Evolutionary conservation across 2,888 invertebrate species (phyloP).

Genomic region (Aphodius sticticus): DNA sequence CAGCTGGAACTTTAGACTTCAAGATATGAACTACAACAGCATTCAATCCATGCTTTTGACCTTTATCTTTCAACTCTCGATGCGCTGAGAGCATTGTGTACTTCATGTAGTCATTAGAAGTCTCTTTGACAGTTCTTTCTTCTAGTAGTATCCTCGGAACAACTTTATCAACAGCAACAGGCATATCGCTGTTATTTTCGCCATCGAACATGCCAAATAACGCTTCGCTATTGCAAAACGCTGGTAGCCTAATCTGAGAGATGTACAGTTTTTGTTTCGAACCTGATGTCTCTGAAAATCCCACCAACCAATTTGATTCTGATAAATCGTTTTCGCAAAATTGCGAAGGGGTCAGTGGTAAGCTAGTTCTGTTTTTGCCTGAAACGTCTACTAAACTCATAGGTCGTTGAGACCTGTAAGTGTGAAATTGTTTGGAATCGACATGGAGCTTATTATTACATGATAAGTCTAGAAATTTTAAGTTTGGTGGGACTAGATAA

Average conservation of each 20-base stretch:
- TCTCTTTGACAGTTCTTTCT: conserved; percentile 83
- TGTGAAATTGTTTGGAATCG: conserved; percentile 82
- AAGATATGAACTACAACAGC: conserved; percentile 78
- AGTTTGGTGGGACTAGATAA: conserved; percentile 78
- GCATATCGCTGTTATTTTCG: conserved; percentile 74
- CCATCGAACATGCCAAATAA: conserved; percentile 86
- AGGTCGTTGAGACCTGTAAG: conserved; percentile 80
- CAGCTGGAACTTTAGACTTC: conserved; percentile 65
- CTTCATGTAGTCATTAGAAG: conserved; percentile 82
- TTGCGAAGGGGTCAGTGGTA: conserved; percentile 66
- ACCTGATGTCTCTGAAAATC: conserved; percentile 87
- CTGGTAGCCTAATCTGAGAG: conserved; percentile 78
- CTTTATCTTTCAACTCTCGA: conserved; percentile 76
- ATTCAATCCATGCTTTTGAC: conserved; percentile 76
- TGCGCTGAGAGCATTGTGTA: conserved; percentile 84
- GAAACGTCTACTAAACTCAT: conserved; percentile 87
- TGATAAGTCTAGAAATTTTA: conserved; percentile 85
- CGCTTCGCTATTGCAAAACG: conserved; percentile 82
- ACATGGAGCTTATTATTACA: conserved; percentile 84
- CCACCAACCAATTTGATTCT: conserved; percentile 79
- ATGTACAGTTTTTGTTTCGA: conserved; percentile 76
- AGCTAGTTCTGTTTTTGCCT: conserved; percentile 74
- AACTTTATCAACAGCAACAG: conserved; percentile 74
- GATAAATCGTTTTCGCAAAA: conserved; percentile 67
- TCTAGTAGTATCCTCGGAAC: conserved; percentile 82